Evolutionary conservation across 2,797 vertebrate species (phyloP), one percentile per base, ranked within the genome.

Genomic region (Gadopsis bispinosus): DNA sequence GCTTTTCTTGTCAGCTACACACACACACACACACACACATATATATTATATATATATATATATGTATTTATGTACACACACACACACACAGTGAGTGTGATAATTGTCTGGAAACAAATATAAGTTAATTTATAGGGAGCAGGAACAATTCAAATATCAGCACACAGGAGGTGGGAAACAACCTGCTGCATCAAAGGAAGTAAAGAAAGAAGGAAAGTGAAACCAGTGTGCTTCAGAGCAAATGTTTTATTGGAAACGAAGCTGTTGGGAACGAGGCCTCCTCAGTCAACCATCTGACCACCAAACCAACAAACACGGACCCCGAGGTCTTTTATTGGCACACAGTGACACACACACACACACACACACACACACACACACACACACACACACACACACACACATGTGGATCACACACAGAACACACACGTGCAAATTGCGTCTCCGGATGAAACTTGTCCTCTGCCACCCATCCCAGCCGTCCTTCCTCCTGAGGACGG

Each of bases 1-100:
- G 4, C 22, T 78, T 51, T 88, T 80, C 68, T 78, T 79, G 71
- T 85, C 68, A 87, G 16, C 29, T 7, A 26, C 43, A 22, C 53
- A 53, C 50, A 19, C 8, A 43, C n/a, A 8, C 6, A 26, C 43
- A 22, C 53, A 53, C 50, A 19, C 8, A 43, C n/a, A 8, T 69
- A 64, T n/a, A 14, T 71, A 17, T 7, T 26, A 26, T 26, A 26
- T 26, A 26, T 26, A 26, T 26, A 26, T 26, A 26, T 26, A 26
- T 26, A 26, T 26, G 26, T 26, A 26, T 26, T 26, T 26, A 26
- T 26, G 26, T 26, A 26, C 26, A 26, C 26, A 26, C n/a, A n/a
- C n/a, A 37, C 35, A 37, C 3, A 22, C 0, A 51, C 11, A 19
- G 0, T 19, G 0, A 7, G 35, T 37, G 45, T 35, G 0, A 31